These are phyloP conservation scores for Apocrypta bakeri DNA, from an alignment of 1,140 invertebrate genomes.

Conservation along the genomic window DNA sequence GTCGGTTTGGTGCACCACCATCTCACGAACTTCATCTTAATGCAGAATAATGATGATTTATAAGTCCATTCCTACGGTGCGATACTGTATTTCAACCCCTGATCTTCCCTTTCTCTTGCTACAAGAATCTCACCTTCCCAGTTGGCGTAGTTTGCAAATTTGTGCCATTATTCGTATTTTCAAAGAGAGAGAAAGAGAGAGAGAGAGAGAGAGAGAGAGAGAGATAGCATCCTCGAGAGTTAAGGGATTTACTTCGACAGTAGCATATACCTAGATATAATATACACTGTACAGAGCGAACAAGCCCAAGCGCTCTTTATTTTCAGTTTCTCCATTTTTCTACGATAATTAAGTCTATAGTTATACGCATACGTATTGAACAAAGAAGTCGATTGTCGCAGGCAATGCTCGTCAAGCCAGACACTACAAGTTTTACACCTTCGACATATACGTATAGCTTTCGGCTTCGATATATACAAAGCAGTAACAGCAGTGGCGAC, in stretches of 20 bases:
- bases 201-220: not conserved
- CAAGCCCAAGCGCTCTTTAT: too few relatives aligned
- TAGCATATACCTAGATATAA: not conserved
- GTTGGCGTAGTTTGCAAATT: slow-evolving; percentile 47
- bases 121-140: not conserved
- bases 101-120: slow-evolving; percentile 20
- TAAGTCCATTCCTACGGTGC: slow-evolving; percentile 52
- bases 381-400: not conserved
- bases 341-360: too few relatives aligned
- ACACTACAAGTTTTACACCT: not conserved
- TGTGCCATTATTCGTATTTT: slow-evolving; percentile 49
- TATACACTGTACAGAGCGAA: not conserved
- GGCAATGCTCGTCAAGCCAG: slow-evolving; percentile 22
- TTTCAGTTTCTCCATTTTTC: too few relatives aligned
- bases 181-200: slow-evolving; percentile 8
- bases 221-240: slow-evolving; percentile 36
- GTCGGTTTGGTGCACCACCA: not conserved
- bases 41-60: slow-evolving; percentile 75
- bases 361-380: too few relatives aligned
- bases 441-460: not conserved
- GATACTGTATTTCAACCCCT: slow-evolving; percentile 34
- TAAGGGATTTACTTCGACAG: slow-evolving; percentile 34
- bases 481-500: slow-evolving; percentile 3
- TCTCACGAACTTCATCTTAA: slow-evolving; percentile 69
- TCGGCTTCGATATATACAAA: not conserved